Evolutionary conservation across 2,888 invertebrate species (phyloP).

Genomic region (Melieria omissa): DNA sequence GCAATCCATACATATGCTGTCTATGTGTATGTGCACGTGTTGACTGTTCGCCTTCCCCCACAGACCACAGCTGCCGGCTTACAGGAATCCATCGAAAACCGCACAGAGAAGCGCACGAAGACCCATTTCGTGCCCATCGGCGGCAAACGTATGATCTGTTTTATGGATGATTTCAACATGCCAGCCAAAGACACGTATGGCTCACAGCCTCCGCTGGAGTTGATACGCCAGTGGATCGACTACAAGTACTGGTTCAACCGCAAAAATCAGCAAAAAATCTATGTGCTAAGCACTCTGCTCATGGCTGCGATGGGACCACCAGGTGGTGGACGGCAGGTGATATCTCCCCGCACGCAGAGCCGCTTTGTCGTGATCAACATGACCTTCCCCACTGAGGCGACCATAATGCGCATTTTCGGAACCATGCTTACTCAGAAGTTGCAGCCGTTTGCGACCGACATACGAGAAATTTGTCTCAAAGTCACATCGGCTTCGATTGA

Average conservation of each 20-base stretch:
- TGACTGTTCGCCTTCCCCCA: neutral
- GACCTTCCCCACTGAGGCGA: slow-evolving; percentile 83
- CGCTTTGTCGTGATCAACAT: slow-evolving; percentile 82
- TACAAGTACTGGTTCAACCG: slow-evolving; percentile 93
- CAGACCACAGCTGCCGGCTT: slow-evolving; percentile 85
- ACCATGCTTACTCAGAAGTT: slow-evolving; percentile 86
- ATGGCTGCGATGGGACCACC: slow-evolving; percentile 88
- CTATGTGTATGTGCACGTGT: no score
- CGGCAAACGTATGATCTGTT: slow-evolving; percentile 85
- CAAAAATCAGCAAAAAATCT: slow-evolving; percentile 79
- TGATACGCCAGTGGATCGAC: slow-evolving; percentile 86
- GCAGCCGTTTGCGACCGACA: slow-evolving; percentile 80
- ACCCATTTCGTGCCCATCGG: slow-evolving; percentile 83
- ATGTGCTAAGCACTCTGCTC: slow-evolving; percentile 81
- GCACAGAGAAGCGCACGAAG: slow-evolving; percentile 90
- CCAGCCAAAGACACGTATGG: slow-evolving; percentile 89
- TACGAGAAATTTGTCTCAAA: slow-evolving; percentile 75
- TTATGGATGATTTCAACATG: slow-evolving; percentile 95
- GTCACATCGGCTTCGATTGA: slow-evolving; percentile 81
- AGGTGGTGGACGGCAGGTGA: slow-evolving; percentile 84
- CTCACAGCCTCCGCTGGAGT: slow-evolving; percentile 88
- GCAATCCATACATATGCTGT: no score
- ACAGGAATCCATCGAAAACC: slow-evolving; percentile 85
- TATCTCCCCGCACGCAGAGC: slow-evolving; percentile 81
- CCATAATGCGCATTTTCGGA: slow-evolving; percentile 83